Evolutionary conservation across 2,797 vertebrate genomes (phyloP), one percentile per base, ranked within the genome.

Genomic region (Oophaga sylvatica): DNA sequence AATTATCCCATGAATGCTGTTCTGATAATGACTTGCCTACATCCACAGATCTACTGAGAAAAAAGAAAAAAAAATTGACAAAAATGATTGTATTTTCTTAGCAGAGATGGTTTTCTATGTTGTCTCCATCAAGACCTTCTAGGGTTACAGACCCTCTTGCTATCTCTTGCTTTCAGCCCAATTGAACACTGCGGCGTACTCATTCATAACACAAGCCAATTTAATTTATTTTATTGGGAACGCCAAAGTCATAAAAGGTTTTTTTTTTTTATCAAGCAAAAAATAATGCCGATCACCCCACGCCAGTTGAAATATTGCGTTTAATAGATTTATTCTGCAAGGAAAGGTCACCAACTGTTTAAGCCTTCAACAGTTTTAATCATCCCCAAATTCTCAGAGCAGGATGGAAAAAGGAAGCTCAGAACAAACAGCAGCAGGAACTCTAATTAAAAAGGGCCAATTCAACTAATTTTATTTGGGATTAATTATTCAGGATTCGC

Each of bases 401-500:
- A 93, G 93, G 93, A 93, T 94, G 92, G 60, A 93, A 94, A 93
- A 94, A 78, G 93, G 92, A 94, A 94, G 93, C 92, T 93, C 91
- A 93, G 94, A 95, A 94, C 93, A 93, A 94, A 94, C 94, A 97
- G 96, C 96, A 96, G 96, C 96, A 95, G 96, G 96, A 96, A 96
- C 95, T 96, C 95, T 96, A 96, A 95, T 97, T 97, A 97, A 96
- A 95, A 96, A 95, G 94, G 94, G 94, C 96, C 96, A 96, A 96
- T 97, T 96, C 95, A 95, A 95, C 94, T 95, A 95, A 95, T 96
- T 97, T 97, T 96, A 97, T 97, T 97, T 96, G 95, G 96, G 93
- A 93, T 96, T 95, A 96, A 97, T 97, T 97, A 97, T 95, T 95
- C 96, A 96, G 95, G 96, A 97, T 96, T 96, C 95, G 95, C 95